Conservation (phyloP, 2,888 invertebrate species). For the Onthophagus sagittarius region DNA sequence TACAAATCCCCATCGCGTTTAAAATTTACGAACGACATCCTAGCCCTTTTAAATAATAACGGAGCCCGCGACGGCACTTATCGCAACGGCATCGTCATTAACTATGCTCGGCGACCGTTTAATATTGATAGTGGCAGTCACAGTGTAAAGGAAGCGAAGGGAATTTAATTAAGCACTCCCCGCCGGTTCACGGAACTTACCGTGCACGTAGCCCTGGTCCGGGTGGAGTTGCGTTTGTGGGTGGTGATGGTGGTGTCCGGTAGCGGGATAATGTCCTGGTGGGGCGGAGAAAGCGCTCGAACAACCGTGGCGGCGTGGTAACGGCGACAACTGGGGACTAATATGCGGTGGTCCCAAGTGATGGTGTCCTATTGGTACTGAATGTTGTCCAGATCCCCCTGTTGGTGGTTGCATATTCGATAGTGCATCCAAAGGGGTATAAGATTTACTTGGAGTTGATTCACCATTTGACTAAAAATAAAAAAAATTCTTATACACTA, state of each 20-base stretch:
- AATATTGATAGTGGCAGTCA: background rate
- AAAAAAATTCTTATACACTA: too few relatives aligned
- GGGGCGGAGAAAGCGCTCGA: slow-evolving; percentile 59
- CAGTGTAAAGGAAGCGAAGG: background rate
- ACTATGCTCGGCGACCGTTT: background rate
- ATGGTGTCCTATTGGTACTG: slow-evolving; percentile 43
- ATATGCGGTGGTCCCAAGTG: slow-evolving; percentile 53
- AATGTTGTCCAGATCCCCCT: slow-evolving; percentile 46
- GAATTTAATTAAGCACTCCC: background rate
- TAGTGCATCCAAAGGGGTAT: slow-evolving; percentile 78
- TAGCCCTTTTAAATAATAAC: background rate
- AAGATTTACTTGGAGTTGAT: slow-evolving; percentile 57
- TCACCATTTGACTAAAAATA: slow-evolving; percentile 28
- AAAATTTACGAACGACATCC: background rate
- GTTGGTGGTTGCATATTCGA: slow-evolving; percentile 86
- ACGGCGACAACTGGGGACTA: slow-evolving; percentile 45
- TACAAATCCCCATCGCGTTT: background rate
- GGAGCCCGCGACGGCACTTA: background rate
- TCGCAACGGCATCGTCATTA: background rate
- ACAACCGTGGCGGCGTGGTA: slow-evolving; percentile 50
- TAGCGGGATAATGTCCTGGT: slow-evolving; percentile 44
- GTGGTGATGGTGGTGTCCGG: slow-evolving; percentile 44
- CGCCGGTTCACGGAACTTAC: slow-evolving; percentile 37
- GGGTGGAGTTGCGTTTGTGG: slow-evolving; percentile 26
- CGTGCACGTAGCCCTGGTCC: slow-evolving; percentile 44